Evolutionary conservation across 2,113 vertebrate genomes (phyloP), one percentile per base, ranked within the genome.

Genomic region (Chloropsis hardwickii): DNA sequence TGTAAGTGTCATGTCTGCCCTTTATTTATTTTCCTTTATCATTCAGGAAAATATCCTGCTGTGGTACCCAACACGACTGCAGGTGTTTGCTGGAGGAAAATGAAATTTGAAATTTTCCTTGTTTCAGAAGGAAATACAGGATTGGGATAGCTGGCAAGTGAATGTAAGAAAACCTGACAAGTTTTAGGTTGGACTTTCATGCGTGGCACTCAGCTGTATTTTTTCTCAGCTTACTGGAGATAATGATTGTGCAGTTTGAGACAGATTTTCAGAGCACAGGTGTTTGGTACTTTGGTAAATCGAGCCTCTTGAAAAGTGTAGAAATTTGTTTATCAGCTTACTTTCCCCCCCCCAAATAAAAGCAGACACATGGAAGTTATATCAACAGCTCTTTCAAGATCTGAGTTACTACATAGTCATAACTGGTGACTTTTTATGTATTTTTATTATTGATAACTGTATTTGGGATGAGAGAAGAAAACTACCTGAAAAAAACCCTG

Each of bases 61-160:
- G 0, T 5, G 3, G 27, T 60, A n/a, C 60, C 47, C 79, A 76
- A 19, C 60, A n/a, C 0, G 0, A 28, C 39, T 35, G 47, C 24
- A 61, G 45, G 12, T 64, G 51, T 25, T 60, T 0, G 0, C 33
- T 78, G 40, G n/a, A 25, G 0, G 39, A 11, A 72, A 70, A 40
- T 3, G 5, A 60, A 18, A 39, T 4, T 11, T 16, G 35, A 22
- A 17, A 12, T 53, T 31, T 42, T 5, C 37, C 37, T 25, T 27
- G 3, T 72, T 56, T 72, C 84, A 31, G 40, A 33, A 61, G 58
- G 54, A 85, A 83, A 72, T 13, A 35, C 21, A 24, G 35, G 40
- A 21, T 12, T n/a, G 10, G 37, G 28, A 28, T 8, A 67, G 69
- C 12, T 81, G 77, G n/a, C 37, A 54, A 42, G 31, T 6, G 70